Evolutionary conservation across 2,113 vertebrate species (phyloP), one percentile per base, ranked within the genome.

Genomic region (Chionodraco myersi): DNA sequence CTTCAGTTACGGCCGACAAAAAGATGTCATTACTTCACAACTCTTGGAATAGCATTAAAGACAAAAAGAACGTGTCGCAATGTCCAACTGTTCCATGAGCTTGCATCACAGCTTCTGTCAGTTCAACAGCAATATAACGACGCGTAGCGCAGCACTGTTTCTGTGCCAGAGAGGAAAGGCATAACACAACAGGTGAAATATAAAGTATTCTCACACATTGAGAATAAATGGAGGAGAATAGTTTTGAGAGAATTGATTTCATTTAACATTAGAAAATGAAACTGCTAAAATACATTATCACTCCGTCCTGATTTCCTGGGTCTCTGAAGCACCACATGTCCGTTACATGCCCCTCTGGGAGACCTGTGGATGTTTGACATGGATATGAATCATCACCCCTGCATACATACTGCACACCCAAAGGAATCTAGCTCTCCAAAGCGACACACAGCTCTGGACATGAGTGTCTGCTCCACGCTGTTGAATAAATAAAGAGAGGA

Each of bases 401-500:
- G 52, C 6, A 21, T 51, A 26, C 53, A 47, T n/a, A 57, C 0
- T 21, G n/a, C 56, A 70, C n/a, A 63, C 69, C 48, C 70, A 9
- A 23, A 49, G 15, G 16, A 9, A 21, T 8, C 41, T 14, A 10
- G 11, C 21, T 9, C 34, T 72, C 51, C 13, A 5, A 51, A 52
- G 44, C 45, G 10, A 16, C 10, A 7, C 4, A 48, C 16, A 51
- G 41, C 30, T 62, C 11, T 72, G 41, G 23, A 10, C 56, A 65
- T 70, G 16, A 47, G 60, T 21, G 52, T 48, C 10, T 58, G 49
- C 52, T 52, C 4, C 59, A 30, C 81, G 72, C 23, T 73, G 49
- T 10, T 91, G 75, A 88, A 90, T 87, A 77, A 86, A 91, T 83
- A 48, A 90, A 62, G 13, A 0, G 67, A 79, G 48, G 48, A 41